phyloP scores from a whole-genome alignment of 1,140 invertebrate genomes.

The Ips nitidus region DNA sequence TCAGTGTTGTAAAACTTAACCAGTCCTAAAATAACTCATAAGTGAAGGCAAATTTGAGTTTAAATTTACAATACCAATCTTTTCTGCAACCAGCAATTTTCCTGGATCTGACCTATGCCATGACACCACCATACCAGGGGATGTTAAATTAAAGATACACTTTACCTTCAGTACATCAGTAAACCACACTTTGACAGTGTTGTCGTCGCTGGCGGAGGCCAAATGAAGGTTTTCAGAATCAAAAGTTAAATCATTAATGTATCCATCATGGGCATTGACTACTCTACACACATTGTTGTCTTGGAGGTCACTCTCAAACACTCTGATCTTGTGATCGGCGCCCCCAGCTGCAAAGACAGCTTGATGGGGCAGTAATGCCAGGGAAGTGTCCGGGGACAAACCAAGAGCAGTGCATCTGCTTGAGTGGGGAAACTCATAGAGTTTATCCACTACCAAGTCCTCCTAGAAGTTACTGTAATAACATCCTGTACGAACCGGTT shows the following conservation, averaged over 20 bases:
- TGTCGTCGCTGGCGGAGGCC: constrained; percentile 76
- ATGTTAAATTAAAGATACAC: constrained; percentile 65
- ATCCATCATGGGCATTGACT: constrained; percentile 67
- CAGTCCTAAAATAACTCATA: constrained; percentile 19
- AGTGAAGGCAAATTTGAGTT: not conserved
- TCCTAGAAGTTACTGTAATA: constrained; percentile 1
- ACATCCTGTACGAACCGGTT: not conserved
- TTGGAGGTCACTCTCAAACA: constrained; percentile 61
- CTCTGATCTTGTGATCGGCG: constrained; percentile 58
- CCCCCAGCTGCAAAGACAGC: constrained; percentile 60
- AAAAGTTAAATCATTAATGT: constrained; percentile 70
- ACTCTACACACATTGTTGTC: constrained; percentile 55
- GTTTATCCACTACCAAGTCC: not conserved
- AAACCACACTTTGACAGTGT: constrained; percentile 71
- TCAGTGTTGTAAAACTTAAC: constrained; percentile 71
- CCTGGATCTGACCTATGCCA: constrained; percentile 71
- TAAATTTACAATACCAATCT: constrained; percentile 56
- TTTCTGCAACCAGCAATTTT: constrained; percentile 76
- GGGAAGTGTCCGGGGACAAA: constrained; percentile 65
- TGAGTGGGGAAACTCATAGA: constrained; percentile 55
- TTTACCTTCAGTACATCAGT: constrained; percentile 58
- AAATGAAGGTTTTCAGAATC: constrained; percentile 68
- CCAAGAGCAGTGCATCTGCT: constrained; percentile 57
- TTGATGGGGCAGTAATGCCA: constrained; percentile 61
- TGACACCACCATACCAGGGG: constrained; percentile 67